Base-by-base conservation (phyloP, 2,888 invertebrate species). In the Alloscopus bannaensis region DNA sequence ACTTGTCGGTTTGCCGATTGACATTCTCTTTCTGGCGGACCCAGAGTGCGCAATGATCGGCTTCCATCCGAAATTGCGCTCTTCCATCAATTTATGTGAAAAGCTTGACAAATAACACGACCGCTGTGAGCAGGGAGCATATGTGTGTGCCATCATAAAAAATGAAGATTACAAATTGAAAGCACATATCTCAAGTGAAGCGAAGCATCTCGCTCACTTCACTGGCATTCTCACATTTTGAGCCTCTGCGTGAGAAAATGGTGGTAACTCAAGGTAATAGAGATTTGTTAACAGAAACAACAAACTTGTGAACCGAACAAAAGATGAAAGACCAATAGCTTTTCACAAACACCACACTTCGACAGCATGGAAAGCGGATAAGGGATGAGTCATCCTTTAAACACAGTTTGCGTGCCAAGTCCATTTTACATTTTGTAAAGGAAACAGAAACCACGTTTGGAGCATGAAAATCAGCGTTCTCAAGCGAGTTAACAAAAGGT, bases 391-490 rank as follows among this genome's bases (percentile, higher is more conserved):
- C 71, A 60, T 62, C 18, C 60, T 71, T 60, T 31, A 55, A 3
- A 16, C 29, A 13, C 20, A 28, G n/a, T 31, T 22, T 16, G 50
- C 28, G 57, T 62, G 71, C 71, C 71, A 71, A 71, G 29, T 31
- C 60, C 50, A 71, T 71, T 71, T 71, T 47, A 59, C n/a, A n/a
- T 50, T 50, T 36, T 60, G 52, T 52, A 50, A 50, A 60, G 20
- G 59, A 59, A 59, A 31, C 59, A n/a, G 52, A 45, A 28, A 71
- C 60, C 71, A 60, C 60, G 62, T 71, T 71, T 45, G 24, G 50
- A 50, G 71, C 62, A 62, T 62, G 47, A 60, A 71, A 62, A 47
- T 62, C 50, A 47, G 60, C 31, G 60, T 62, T n/a, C n/a, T n/a
- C 50, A 31, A 59, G 31, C 31, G 31, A 59, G 31, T 28, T 59